Evolutionary conservation across 2,888 invertebrate genomes (phyloP), one percentile per base, ranked within the genome.

Genomic region (Hydrotaea diabolus): DNA sequence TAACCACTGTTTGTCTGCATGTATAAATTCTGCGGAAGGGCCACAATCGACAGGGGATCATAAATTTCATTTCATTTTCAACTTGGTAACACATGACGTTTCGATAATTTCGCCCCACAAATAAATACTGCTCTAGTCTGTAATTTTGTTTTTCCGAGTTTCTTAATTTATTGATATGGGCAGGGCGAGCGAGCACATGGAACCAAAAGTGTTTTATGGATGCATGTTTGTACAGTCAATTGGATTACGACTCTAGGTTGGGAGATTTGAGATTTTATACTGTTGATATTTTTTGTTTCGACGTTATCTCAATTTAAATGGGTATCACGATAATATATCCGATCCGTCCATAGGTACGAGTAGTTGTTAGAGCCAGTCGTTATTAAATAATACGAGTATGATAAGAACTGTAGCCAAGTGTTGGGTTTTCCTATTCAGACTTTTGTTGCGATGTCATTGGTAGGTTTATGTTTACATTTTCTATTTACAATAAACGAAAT

Each of bases 381-480:
- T 66, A n/a, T 19, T 64, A 31, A 31, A 31, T 31, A 17, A 17
- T 23, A n/a, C n/a, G n/a, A n/a, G n/a, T n/a, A 36, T n/a, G 36
- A 36, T 36, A 64, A 39, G 19, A 66, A 39, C 11, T 66, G 17
- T 19, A 43, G 39, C 26, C 31, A 31, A 62, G 31, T 36, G 36
- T 59, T 59, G 17, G 31, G 31, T 62, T 7, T 31, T 59, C 26
- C 9, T 66, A n/a, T 39, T n/a, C 39, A 8, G 19, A 9, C 9
- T 43, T 66, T 43, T 66, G 17, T 66, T 66, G 66, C 43, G 66
- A 43, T 43, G 66, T 66, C 66, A 66, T 66, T 66, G 66, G 39
- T 39, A 66, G 66, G 19, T 66, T 55, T 55, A 21, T 21, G 43
- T 66, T 39, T 66, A 66, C 66, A 66, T 21, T 17, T 36, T 64